Base-by-base conservation (phyloP, 53 echinoderm and acorn worm genomes). In the Holothuria scabra region DNA sequence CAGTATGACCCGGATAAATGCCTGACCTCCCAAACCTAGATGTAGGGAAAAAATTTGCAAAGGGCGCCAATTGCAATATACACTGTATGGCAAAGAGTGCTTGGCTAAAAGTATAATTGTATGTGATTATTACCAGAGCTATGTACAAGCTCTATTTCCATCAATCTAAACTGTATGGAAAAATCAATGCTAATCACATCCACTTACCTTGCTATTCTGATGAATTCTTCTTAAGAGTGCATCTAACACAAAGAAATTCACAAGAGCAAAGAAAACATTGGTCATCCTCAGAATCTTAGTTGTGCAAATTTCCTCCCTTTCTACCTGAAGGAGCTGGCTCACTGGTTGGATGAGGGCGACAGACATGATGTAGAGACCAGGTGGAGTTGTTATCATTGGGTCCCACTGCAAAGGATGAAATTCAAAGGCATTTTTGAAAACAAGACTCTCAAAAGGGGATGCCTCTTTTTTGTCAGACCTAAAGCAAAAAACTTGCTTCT, bases 381-480 rank as follows among this genome's bases (percentile, higher is more conserved):
- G 97, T 31, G 94, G 84, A 18, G 97, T 97, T 37, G 97, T 97
- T 33, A 97, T 94, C 91, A 92, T 97, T 32, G 97, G 89, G 63
- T 97, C 91, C 97, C 97, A 97, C 97, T 97, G 84, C 23, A 56
- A 63, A 64, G 26, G 20, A 22, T 28, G 80, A 79, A 87, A 68
- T 70, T 7, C 4, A 18, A 16, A 52, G 18, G 18, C 18, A 18
- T 2, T 16, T 52, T 16, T 52, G 14, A 18, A 18, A 62, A 23
- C 4, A 25, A 65, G 1, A 65, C 1, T 13, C 32, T 65, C 12
- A 10, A 1, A 65, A 13, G 0, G 23, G 20, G 12, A 1, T 65
- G 62, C 10, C 28, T 7, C 28, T 62, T 62, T n/a, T 5, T 25
- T 25, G 23, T 62, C 8, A 18, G 23, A 8, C 23, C 62, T 23